phyloP scores from a whole-genome alignment of 2,113 vertebrate species.

The Urocitellus parryii region DNA sequence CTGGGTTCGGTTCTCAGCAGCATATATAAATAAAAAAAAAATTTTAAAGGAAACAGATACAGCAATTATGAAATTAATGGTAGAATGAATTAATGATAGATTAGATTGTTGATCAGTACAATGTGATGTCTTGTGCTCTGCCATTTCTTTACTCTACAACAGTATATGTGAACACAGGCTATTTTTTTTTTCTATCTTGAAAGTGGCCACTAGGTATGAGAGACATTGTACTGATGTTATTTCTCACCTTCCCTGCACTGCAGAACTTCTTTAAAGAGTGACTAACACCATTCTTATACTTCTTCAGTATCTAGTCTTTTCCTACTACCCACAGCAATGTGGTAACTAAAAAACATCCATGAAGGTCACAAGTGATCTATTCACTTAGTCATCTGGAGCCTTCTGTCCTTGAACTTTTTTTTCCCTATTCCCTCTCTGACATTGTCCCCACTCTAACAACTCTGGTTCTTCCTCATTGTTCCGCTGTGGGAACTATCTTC shows the following conservation, averaged over 20 bases:
- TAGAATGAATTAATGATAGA: neutral
- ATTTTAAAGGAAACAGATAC: neutral
- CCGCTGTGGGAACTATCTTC: neutral
- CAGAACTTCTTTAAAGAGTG: neutral
- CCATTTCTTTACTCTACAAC: neutral
- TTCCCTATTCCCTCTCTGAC: neutral
- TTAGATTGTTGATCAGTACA: neutral
- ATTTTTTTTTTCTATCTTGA: neutral
- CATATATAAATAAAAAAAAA: no score
- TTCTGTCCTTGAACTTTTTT: neutral
- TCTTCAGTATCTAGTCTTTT: neutral
- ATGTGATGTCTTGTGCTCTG: neutral
- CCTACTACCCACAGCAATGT: neutral
- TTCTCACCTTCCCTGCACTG: neutral
- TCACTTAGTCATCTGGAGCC: neutral
- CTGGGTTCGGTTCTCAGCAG: no score
- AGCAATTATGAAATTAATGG: neutral
- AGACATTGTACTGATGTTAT: neutral
- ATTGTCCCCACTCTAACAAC: neutral
- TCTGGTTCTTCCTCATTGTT: neutral
- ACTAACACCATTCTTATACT: neutral
- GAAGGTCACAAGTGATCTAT: neutral
- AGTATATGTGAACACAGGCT: neutral
- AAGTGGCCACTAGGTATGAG: neutral
- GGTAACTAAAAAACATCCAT: neutral